Conservation (phyloP, 2,113 vertebrate genomes). For the Haemorhous mexicanus region DNA sequence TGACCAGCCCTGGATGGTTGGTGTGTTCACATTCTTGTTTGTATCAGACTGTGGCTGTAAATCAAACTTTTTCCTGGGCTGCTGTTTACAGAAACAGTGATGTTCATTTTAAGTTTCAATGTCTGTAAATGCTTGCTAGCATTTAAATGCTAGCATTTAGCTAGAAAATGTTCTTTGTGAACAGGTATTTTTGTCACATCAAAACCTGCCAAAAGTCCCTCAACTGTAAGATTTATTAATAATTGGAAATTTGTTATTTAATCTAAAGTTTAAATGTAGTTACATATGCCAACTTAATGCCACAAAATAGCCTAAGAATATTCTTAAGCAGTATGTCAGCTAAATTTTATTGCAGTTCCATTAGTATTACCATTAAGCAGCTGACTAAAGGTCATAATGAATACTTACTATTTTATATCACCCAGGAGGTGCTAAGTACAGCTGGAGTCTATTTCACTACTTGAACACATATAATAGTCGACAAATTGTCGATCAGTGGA, state of each 20-base stretch:
- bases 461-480: conserved; percentile 26
- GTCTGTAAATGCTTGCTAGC: background rate
- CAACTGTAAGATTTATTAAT: conserved; percentile 8
- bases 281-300: conserved; percentile 45
- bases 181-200: background rate
- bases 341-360: conserved; percentile 53
- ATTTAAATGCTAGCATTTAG: background rate
- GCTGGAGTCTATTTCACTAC: conserved; percentile 48
- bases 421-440: conserved; percentile 52
- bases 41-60: background rate
- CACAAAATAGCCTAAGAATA: conserved; percentile 41
- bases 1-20: background rate
- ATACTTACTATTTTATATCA: conserved; percentile 60
- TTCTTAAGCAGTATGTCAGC: conserved; percentile 37
- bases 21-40: background rate
- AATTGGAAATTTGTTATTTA: conserved; percentile 44
- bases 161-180: background rate
- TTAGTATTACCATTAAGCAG: conserved; percentile 58
- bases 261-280: conserved; percentile 22
- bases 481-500: conserved; percentile 40
- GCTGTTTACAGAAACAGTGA: background rate
- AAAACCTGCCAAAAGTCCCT: background rate
- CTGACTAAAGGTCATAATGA: conserved; percentile 68
- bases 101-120: background rate
- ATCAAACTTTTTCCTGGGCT: background rate